Conservation (phyloP, 2,888 invertebrate genomes). For the Esperia sulphurella region DNA sequence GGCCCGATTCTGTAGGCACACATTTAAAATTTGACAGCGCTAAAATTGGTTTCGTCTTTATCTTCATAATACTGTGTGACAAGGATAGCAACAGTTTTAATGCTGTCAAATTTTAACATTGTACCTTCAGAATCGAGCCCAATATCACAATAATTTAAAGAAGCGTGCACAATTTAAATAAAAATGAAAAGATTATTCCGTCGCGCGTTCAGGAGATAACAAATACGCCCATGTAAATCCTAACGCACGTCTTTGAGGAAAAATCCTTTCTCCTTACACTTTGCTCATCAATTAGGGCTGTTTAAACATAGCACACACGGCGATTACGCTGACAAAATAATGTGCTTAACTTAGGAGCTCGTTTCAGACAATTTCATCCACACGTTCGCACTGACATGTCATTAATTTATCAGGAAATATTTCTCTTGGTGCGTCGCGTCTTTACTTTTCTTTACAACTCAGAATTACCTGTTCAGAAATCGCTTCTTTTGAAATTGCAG, state of each 20-base stretch:
- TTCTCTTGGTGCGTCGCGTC: conserved; percentile 7
- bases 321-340: conserved; percentile 31
- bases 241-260: neutral
- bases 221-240: neutral
- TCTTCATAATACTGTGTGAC: no score
- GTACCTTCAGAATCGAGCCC: no score
- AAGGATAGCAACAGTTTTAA: no score
- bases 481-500: neutral
- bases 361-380: conserved; percentile 36
- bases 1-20: no score
- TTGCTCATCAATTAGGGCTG: conserved; percentile 27
- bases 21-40: no score
- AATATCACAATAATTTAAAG: no score
- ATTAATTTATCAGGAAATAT: conserved; percentile 32
- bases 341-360: conserved; percentile 24
- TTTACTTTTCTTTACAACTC: neutral
- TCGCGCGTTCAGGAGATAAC: neutral
- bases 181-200: neutral
- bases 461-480: neutral
- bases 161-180: no score
- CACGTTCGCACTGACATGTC: conserved; percentile 25
- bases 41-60: no score
- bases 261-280: conserved; percentile 12
- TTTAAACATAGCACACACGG: conserved; percentile 13
- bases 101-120: no score